Evolutionary conservation across 2,113 vertebrate species (phyloP), one percentile per base, ranked within the genome.

Genomic region (Saguinus midas): DNA sequence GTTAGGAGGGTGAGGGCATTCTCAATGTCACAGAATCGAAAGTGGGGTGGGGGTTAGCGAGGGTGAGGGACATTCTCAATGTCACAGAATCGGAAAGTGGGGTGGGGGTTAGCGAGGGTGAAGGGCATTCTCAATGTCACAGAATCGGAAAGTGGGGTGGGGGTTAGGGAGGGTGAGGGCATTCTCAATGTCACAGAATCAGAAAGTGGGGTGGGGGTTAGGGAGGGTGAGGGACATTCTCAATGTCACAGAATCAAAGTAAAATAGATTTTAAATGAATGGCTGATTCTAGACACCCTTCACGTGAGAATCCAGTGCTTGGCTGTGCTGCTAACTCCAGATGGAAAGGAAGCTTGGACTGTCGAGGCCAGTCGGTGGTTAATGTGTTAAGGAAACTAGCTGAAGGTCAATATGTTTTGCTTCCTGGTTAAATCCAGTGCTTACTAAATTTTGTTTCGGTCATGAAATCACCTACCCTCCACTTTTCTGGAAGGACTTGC

Each of bases 171-270:
- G 37, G 37, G 37, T 40, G 37, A 40, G 37, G 37, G 3, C 37
- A 40, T 40, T 40, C 37, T 40, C 32, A 16, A 21, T 5, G 29
- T 8, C 61, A 45, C 2, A 0, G 32, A 27, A 72, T 23, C 8
- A 25, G 43, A 16, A 68, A n/a, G 18, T 12, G 43, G 43, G 20
- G 43, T 43, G 12, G 8, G 37, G 17, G 27, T 50, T 45, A 40
- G 37, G 2, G 37, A 40, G 37, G 37, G 37, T 40, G 37, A 40
- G 37, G 37, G 37, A 40, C 37, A 40, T 40, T 40, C 37, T 40
- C 32, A 16, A 21, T 5, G 29, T 8, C 61, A 45, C 2, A 0
- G 32, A 27, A 72, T 8, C 14, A 29, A 61, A 43, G 2, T 1
- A 3, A 61, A 45, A 32, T 32, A 20, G 57, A 20, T 5, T 55